Evolutionary conservation across 2,113 vertebrate species (phyloP).

Genomic region (Pleuronectes platessa): DNA sequence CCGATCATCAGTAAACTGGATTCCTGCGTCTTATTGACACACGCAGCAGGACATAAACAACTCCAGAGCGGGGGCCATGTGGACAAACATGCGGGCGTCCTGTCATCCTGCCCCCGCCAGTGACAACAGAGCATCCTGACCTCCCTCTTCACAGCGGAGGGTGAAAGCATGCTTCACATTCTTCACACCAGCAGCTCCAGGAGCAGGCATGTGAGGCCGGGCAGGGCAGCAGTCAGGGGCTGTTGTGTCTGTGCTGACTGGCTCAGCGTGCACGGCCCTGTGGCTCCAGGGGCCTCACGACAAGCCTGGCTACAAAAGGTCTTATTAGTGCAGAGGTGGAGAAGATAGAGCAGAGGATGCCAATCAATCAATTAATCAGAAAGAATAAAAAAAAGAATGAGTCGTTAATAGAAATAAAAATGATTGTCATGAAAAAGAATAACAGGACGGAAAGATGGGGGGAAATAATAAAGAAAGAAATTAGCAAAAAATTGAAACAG

Average conservation of each 20-base stretch:
- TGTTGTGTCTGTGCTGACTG: conserved; percentile 42
- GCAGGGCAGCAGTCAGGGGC: conserved; percentile 18
- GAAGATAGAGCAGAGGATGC: no score
- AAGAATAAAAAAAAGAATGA: no score
- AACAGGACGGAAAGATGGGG: no score
- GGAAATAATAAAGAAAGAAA: no score
- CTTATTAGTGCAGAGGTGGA: background rate
- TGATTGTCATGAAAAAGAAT: no score
- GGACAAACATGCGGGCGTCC: conserved; percentile 41
- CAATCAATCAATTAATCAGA: no score
- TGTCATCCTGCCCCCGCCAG: conserved; percentile 27
- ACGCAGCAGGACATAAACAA: conserved; percentile 41
- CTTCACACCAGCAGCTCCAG: conserved; percentile 68
- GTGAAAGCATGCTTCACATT: conserved; percentile 80
- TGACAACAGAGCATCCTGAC: conserved; percentile 55
- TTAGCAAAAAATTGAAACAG: no score
- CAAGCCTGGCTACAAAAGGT: background rate
- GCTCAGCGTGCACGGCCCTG: conserved; percentile 19
- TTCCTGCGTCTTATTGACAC: background rate
- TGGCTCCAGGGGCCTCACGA: conserved; percentile 13
- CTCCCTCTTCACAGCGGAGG: conserved; percentile 67
- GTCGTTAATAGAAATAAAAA: no score
- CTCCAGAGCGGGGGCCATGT: conserved; percentile 34
- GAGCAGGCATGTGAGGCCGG: conserved; percentile 46
- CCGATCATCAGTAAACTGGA: background rate